phyloP scores from a whole-genome alignment of 1,140 invertebrate species.

The Chironomus tepperi region DNA sequence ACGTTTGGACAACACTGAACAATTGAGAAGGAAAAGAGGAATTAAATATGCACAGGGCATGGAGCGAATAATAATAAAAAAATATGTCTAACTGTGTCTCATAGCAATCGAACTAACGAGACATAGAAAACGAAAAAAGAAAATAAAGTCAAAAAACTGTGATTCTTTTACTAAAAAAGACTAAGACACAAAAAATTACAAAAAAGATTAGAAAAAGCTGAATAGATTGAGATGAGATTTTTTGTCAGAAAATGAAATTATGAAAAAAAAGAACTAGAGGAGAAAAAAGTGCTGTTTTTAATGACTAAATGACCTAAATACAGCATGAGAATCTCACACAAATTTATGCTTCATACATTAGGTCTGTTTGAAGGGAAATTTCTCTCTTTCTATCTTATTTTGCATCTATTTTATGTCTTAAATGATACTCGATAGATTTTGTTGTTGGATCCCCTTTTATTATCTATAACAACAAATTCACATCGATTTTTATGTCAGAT shows the following conservation, averaged over 20 bases:
- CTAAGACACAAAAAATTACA: not conserved
- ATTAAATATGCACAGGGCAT: slow-evolving; percentile 6
- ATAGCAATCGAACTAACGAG: not conserved
- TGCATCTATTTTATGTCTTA: not conserved
- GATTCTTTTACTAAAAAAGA: not conserved
- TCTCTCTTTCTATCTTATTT: not conserved
- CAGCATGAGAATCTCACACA: not conserved
- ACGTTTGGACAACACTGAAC: not conserved
- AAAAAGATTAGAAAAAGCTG: not conserved
- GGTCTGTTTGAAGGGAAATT: not conserved
- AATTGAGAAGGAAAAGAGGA: not conserved
- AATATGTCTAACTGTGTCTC: slow-evolving; percentile 6
- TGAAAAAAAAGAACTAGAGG: not conserved
- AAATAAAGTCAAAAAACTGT: no score
- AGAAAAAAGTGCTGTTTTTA: slow-evolving; percentile 5
- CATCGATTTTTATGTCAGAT: slow-evolving; percentile 1
- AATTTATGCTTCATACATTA: not conserved
- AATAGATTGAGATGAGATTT: slow-evolving; percentile 14
- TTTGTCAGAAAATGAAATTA: slow-evolving; percentile 3
- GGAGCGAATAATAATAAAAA: not conserved
- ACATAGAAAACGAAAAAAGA: no score
- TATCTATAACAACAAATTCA: not conserved
- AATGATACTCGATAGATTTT: not conserved
- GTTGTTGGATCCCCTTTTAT: not conserved
- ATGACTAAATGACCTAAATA: slow-evolving; percentile 14